These are phyloP conservation scores for Hydrophis major DNA, from an alignment of 2,797 vertebrate genomes.

Conservation along the genomic window DNA sequence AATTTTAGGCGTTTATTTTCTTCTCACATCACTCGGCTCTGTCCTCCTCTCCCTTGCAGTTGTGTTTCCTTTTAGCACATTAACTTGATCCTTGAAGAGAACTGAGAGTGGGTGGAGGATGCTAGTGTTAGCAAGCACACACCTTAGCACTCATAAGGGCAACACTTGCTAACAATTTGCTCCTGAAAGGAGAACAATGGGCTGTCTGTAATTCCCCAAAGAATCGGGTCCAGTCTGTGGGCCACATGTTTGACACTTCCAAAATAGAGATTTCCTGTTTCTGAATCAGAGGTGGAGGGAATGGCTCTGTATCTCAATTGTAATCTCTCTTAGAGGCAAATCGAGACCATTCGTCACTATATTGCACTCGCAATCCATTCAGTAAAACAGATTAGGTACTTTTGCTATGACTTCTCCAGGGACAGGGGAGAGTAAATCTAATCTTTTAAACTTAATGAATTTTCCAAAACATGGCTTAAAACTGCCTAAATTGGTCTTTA, in stretches of 20 bases:
- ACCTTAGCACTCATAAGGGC: not conserved
- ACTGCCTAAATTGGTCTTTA: not conserved
- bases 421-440: not conserved
- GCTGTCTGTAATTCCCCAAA: not conserved
- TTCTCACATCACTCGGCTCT: not conserved
- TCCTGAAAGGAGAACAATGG: not conserved
- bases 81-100: too few species aligned
- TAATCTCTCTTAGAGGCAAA: not conserved
- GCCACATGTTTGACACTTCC: not conserved
- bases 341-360: not conserved
- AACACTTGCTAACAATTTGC: not conserved
- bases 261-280: not conserved
- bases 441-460: not conserved
- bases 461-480: not conserved
- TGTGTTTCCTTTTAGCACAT: not conserved
- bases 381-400: not conserved
- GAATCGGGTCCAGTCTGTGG: not conserved
- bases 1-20: not conserved
- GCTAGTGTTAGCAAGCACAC: not conserved
- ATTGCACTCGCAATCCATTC: not conserved
- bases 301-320: not conserved
- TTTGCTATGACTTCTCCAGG: not conserved
- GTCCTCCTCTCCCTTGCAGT: not conserved
- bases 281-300: not conserved
- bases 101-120: not conserved